Evolutionary conservation across 2,113 vertebrate species (phyloP).

Genomic region (Coregonus clupeaformis): DNA sequence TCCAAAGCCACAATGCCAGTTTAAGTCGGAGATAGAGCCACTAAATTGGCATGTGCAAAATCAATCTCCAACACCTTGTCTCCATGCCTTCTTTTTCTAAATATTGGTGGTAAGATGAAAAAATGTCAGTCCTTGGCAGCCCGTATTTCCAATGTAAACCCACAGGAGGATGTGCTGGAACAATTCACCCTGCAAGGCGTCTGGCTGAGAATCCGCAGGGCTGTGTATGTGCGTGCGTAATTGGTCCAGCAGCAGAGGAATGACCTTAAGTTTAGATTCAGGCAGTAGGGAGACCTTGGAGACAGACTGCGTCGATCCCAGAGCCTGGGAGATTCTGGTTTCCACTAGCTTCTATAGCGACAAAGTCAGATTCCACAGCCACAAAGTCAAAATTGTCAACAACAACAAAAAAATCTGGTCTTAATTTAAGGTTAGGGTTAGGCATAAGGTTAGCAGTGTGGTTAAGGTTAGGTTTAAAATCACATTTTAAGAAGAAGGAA

Average conservation of each 20-base stretch:
- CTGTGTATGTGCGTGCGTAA: constrained; percentile 61
- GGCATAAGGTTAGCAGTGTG: constrained; percentile 54
- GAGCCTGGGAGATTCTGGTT: constrained; percentile 17
- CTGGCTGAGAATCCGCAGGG: constrained; percentile 63
- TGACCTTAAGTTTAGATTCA: constrained; percentile 65
- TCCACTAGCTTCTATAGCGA: too few species aligned
- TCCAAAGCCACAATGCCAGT: constrained; percentile 13
- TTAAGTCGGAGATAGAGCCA: constrained; percentile 40
- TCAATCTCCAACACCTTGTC: constrained; percentile 23
- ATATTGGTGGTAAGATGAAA: constrained; percentile 56
- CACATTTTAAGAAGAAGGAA: constrained; percentile 24
- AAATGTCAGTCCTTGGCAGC: constrained; percentile 54
- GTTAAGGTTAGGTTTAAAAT: constrained; percentile 56
- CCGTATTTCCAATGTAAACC: constrained; percentile 63
- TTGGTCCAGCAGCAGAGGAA: constrained; percentile 65
- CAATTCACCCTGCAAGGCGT: constrained; percentile 48
- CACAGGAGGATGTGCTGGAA: constrained; percentile 68
- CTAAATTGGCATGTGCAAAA: constrained; percentile 47
- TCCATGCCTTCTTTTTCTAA: constrained; percentile 20
- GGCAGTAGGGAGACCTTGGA: constrained; percentile 66
- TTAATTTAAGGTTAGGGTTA: constrained; percentile 23
- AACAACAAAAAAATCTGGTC: too few species aligned
- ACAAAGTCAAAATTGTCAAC: background rate
- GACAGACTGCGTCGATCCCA: constrained; percentile 54
- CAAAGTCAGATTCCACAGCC: background rate